phyloP scores from a whole-genome alignment of 2,888 invertebrate genomes.

The Cyclophora punctaria region DNA sequence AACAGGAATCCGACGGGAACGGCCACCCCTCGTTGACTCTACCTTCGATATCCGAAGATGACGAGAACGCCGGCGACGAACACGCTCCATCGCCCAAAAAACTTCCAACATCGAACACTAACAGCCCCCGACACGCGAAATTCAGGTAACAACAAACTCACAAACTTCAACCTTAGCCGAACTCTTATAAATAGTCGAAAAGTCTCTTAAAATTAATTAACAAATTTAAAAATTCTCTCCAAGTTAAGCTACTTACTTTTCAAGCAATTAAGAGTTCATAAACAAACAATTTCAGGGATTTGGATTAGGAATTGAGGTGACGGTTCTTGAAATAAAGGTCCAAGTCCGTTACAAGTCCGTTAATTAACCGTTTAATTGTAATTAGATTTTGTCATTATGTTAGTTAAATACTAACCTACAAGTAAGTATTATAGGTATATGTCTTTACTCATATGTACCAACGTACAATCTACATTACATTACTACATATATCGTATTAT shows the following conservation, averaged over 20 bases:
- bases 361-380: no score
- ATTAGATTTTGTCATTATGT: no score
- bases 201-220: neutral
- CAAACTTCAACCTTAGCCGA: neutral
- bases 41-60: conserved; percentile 96
- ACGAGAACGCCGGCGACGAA: conserved; percentile 89
- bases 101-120: conserved; percentile 71
- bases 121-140: conserved; percentile 81
- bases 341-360: no score
- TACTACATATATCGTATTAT: no score
- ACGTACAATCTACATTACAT: no score
- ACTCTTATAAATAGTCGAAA: neutral
- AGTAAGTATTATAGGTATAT: no score
- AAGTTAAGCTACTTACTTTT: neutral
- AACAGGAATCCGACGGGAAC: conserved; percentile 84
- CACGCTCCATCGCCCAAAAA: conserved; percentile 79
- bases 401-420: no score
- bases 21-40: conserved; percentile 87
- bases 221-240: neutral
- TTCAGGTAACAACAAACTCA: conserved; percentile 44
- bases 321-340: no score
- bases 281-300: neutral
- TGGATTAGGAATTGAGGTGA: no score
- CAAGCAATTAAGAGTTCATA: neutral
- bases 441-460: no score